Conservation (phyloP, 2,888 invertebrate species). For the Pristionchus maxplancki region DNA sequence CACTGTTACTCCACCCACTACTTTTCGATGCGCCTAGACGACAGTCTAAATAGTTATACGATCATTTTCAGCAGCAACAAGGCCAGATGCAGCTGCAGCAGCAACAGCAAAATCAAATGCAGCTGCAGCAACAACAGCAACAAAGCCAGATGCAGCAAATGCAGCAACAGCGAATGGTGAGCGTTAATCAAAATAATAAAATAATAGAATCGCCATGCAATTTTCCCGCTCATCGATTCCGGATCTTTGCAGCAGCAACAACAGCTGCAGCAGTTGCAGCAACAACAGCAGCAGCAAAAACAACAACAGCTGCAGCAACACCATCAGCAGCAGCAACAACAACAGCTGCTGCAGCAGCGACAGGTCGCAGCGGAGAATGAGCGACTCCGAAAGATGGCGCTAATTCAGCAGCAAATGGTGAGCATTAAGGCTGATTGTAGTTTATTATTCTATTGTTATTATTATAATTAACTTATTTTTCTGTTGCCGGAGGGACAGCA, state of each 20-base stretch:
- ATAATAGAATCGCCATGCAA: too few species aligned
- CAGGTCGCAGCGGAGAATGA: neutral
- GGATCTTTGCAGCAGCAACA: constrained; percentile 8
- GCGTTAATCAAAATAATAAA: too few species aligned
- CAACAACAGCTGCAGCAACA: too few species aligned
- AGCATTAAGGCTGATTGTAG: neutral
- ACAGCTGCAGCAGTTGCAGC: neutral
- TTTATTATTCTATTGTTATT: too few species aligned
- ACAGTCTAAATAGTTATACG: neutral
- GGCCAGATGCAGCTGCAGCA: neutral
- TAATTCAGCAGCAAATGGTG: neutral
- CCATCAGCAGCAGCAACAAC: too few species aligned
- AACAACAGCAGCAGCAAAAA: neutral
- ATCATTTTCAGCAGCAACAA: neutral
- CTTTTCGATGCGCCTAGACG: neutral
- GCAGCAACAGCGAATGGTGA: constrained; percentile 25
- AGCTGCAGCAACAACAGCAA: constrained; percentile 25
- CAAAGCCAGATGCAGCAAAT: neutral
- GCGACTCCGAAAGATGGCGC: neutral
- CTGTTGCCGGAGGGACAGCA: too few species aligned
- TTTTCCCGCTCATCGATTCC: too few species aligned
- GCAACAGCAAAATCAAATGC: neutral
- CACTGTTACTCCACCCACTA: too few species aligned
- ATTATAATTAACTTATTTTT: too few species aligned
- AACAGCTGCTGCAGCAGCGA: neutral